Evolutionary conservation across 2,888 invertebrate species (phyloP), one percentile per base, ranked within the genome.

Genomic region (Phortica magna): DNA sequence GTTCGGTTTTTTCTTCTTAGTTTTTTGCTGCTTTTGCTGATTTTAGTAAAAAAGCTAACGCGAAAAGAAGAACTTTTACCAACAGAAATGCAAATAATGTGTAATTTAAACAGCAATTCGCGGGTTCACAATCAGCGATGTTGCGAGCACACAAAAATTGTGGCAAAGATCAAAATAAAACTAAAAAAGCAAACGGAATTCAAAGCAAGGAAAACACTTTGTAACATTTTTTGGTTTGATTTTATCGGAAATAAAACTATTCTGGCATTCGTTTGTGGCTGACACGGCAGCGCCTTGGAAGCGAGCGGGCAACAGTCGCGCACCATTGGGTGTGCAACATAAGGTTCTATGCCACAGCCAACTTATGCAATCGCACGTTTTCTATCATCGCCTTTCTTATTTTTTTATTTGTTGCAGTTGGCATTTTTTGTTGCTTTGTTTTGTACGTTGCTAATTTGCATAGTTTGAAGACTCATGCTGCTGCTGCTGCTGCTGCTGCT

Each of bases 361-460:
- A 48, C 9, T 9, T 48, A 9, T 59, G 7, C 59, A 59, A 59
- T 22, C 19, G 7, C 9, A 61, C n/a, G 7, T 19, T 61, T 61
- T 61, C 10, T 61, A 7, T 59, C 17, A 5, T 59, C 19, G 10
- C 0, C 10, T 22, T 17, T n/a, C n/a, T 22, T 43, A 3, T 53
- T 71, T n/a, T 48, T 71, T 31, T 71, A 31, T 48, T 67, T 12
- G 42, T 31, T 39, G n/a, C 17, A 19, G n/a, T 17, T 12, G 17
- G 43, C 0, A 48, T 72, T 57, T 70, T 22, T 61, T 75, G 31
- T 74, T 65, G 55, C 48, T 59, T 72, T 57, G 41, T 57, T 57
- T 73, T n/a, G 39, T 55, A 55, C 53, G 53, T 31, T 71, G 75
- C 64, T 61, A 75, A 75, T 75, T 75, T 75, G 71, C 75, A 75